phyloP scores from a whole-genome alignment of 2,797 vertebrate species.

The Muscicapa striata region DNA sequence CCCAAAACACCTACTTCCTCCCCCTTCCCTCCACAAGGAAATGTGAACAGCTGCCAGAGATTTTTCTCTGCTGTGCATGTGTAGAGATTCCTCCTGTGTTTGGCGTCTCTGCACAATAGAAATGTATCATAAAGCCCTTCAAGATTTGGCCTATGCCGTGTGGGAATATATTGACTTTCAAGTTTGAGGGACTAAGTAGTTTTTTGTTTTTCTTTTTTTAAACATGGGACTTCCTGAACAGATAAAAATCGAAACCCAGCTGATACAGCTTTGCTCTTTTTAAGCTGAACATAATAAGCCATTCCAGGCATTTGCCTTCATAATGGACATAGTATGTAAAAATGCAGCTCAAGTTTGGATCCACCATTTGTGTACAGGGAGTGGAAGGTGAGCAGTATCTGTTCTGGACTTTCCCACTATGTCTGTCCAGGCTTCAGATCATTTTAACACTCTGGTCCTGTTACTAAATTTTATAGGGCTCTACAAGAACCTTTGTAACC shows the following conservation, averaged over 20 bases:
- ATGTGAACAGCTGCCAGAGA: conserved; percentile 23
- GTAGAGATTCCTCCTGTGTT: conserved; percentile 32
- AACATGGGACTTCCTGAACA: background rate
- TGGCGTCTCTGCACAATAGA: background rate
- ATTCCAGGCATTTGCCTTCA: background rate
- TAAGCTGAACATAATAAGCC: background rate
- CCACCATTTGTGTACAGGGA: background rate
- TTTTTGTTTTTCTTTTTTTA: conserved; percentile 26
- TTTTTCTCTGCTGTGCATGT: conserved; percentile 51
- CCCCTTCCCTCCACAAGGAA: background rate
- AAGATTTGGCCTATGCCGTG: background rate
- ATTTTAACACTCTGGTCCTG: background rate
- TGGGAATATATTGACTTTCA: conserved; percentile 44
- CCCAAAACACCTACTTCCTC: conserved; percentile 8
- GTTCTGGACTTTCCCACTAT: background rate
- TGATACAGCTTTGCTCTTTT: background rate
- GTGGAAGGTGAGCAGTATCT: background rate
- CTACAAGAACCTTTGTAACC: background rate
- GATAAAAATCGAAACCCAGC: background rate
- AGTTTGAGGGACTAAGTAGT: background rate
- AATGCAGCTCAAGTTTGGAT: background rate
- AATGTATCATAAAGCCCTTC: background rate
- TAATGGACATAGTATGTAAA: background rate
- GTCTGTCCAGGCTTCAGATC: background rate
- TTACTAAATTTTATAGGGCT: background rate